Conservation (phyloP, 1,140 invertebrate species). For the Schlechtendalia chinensis region DNA sequence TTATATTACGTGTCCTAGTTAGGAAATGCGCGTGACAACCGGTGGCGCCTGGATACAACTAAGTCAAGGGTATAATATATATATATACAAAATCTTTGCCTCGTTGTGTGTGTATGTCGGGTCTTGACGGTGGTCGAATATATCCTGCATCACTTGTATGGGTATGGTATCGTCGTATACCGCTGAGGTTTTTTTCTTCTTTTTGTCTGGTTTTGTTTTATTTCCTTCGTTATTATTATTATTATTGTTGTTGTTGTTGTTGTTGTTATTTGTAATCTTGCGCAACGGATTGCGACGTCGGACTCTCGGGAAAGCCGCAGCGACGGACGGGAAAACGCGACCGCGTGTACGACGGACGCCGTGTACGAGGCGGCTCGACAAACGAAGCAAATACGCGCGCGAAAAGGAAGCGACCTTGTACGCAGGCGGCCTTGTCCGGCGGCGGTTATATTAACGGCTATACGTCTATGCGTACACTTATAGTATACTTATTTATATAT, state of each 20-base stretch:
- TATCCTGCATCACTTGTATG: too few species aligned
- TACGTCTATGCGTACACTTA: neutral
- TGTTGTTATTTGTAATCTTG: slow-evolving; percentile 30
- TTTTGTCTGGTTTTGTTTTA: too few species aligned
- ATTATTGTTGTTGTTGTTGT: neutral
- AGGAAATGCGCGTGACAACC: slow-evolving; percentile 44
- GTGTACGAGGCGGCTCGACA: neutral
- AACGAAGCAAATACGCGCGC: neutral
- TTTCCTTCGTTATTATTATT: too few species aligned
- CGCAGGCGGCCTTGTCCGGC: slow-evolving; percentile 7
- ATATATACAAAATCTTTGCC: neutral
- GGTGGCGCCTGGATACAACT: slow-evolving; percentile 34
- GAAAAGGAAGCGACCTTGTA: slow-evolving; percentile 47
- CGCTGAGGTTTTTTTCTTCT: slow-evolving; percentile 8
- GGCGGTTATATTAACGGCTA: neutral
- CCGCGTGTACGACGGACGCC: slow-evolving; percentile 2
- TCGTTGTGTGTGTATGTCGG: neutral
- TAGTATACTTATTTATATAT: neutral
- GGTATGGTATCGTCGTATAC: too few species aligned
- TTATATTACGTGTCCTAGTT: slow-evolving; percentile 27
- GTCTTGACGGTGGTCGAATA: neutral
- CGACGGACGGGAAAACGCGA: slow-evolving; percentile 44
- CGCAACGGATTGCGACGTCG: slow-evolving; percentile 29
- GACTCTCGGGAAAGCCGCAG: slow-evolving; percentile 40
- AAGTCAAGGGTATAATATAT: slow-evolving; percentile 45